Evolutionary conservation across 2,888 invertebrate genomes (phyloP).

Genomic region (Bibio marci): DNA sequence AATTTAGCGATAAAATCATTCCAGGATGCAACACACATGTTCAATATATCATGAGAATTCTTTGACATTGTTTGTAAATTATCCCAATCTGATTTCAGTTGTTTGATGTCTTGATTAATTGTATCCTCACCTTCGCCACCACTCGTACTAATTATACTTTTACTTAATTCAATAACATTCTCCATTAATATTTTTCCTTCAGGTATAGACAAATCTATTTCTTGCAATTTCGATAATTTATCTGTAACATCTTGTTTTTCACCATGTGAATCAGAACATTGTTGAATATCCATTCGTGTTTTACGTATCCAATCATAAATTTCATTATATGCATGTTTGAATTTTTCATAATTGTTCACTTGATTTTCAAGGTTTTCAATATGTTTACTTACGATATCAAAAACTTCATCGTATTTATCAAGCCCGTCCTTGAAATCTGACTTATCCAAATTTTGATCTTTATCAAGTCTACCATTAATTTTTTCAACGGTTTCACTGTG

Average conservation of each 20-base stretch:
- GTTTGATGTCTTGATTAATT: conserved; percentile 65
- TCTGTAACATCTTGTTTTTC: conserved; percentile 62
- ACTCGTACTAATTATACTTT: conserved; percentile 56
- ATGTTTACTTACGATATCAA: conserved; percentile 43
- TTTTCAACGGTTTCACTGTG: conserved; percentile 65
- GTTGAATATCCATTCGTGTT: conserved; percentile 64
- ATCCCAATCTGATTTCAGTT: conserved; percentile 68
- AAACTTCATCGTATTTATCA: conserved; percentile 51
- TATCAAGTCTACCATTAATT: conserved; percentile 52
- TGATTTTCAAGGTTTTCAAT: conserved; percentile 63
- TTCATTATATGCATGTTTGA: conserved; percentile 64
- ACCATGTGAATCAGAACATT: conserved; percentile 74
- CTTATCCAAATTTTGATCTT: conserved; percentile 47
- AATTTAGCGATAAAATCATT: conserved; percentile 57
- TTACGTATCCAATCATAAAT: conserved; percentile 75
- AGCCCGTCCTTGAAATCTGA: conserved; percentile 54
- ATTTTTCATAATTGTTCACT: conserved; percentile 74
- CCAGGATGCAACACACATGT: conserved; percentile 66
- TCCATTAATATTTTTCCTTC: conserved; percentile 58
- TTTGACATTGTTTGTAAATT: conserved; percentile 56
- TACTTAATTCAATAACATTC: conserved; percentile 54
- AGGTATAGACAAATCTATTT: conserved; percentile 47
- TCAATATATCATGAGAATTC: conserved; percentile 56
- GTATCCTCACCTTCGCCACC: conserved; percentile 69
- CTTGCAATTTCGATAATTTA: conserved; percentile 56